A percentile compares a stretch with the other conserved stretches of the same genome.
Conservation (phyloP, 2,797 vertebrate genomes). For the Poeciliopsis presidionis region DNA sequence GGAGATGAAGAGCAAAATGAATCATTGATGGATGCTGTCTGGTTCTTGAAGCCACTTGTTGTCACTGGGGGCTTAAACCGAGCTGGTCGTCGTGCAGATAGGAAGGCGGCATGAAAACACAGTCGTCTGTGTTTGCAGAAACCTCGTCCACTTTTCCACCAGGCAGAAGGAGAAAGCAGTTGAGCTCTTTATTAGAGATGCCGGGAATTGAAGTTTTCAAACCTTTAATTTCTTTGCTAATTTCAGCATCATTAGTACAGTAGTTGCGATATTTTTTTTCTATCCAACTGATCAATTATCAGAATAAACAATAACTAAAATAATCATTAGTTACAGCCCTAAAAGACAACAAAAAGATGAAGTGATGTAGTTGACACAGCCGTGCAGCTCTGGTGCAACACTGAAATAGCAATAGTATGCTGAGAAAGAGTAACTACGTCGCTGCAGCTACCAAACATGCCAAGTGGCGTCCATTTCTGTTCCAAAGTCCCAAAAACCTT, state of each 20-base stretch:
- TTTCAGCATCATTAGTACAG: not conserved
- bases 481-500: slow-evolving; percentile 29
- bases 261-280: not conserved
- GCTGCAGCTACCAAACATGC: slow-evolving; percentile 1
- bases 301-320: too few relatives aligned
- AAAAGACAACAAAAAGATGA: not conserved
- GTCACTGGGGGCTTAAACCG: slow-evolving; percentile 29
- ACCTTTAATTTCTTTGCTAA: not conserved
- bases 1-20: slow-evolving; percentile 71
- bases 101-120: slow-evolving; percentile 23
- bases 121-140: slow-evolving; percentile 1
- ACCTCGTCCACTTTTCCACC: slow-evolving; percentile 14
- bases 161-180: not conserved
- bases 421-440: not conserved
- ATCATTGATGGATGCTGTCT: slow-evolving; percentile 65
- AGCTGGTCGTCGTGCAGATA: slow-evolving; percentile 29
- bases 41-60: slow-evolving; percentile 55
- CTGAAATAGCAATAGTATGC: not conserved
- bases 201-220: not conserved
- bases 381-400: not conserved
- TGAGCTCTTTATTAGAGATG: not conserved
- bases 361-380: not conserved
- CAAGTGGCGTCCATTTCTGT: slow-evolving; percentile 2
- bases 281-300: too few relatives aligned
- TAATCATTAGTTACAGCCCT: not conserved